Evolutionary conservation across 2,888 invertebrate genomes (phyloP), one percentile per base, ranked within the genome.

Genomic region (Drosophila paracracens): DNA sequence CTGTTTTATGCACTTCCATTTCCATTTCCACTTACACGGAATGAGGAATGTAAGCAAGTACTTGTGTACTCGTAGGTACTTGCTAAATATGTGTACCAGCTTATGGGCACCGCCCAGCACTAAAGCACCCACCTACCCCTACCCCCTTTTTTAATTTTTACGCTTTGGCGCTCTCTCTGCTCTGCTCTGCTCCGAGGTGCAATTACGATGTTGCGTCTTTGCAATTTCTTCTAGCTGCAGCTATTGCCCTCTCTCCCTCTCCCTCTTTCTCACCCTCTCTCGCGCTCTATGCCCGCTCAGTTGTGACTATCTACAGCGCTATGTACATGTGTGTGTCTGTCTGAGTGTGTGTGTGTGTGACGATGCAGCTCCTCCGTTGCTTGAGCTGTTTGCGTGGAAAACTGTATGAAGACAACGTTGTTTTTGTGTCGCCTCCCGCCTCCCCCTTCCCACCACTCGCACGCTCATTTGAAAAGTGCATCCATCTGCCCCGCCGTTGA

Each of bases 381-480:
- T 62, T 60, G 66, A 71, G 77, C 69, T 75, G 78, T 73, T 82
- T 75, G 79, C 68, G 76, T 79, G 90, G 88, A 88, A 88, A 88
- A 88, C 76, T 81, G 80, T 77, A 65, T 79, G 72, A 38, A 38
- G 66, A 59, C 61, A 71, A 36, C 43, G 25, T 27, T n/a, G 27
- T n/a, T 38, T 7, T 38, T 7, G 25, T 27, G n/a, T 56, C 36
- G 18, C 36, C n/a, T 38, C n/a, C n/a, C 29, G 16, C 27, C 16
- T 29, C n/a, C 25, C 11, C 7, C 25, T 18, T 16, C 11, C 18
- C 27, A 2, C 0, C 18, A 25, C 21, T 18, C 25, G 31, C 58
- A 29, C 70, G 74, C 75, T 79, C 91, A 89, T 89, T 89, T 91
- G 89, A 89, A 89, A 91, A 89, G 79, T 89, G 91, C 89, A 89